phyloP scores from a whole-genome alignment of 2,113 vertebrate species.

The Paraplagusia blochii region DNA sequence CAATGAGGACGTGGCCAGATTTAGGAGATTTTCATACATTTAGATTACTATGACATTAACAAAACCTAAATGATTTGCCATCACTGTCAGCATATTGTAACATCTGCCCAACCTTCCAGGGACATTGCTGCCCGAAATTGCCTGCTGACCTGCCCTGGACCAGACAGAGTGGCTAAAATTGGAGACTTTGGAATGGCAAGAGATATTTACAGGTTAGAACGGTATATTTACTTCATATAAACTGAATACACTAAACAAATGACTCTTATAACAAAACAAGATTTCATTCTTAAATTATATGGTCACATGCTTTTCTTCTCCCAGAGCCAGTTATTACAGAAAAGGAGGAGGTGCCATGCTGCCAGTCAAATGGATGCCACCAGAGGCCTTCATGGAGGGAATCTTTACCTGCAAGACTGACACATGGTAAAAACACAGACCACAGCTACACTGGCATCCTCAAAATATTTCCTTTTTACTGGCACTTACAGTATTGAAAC shows the following conservation, averaged over 20 bases:
- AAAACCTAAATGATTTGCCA: background rate
- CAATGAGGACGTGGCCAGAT: no score
- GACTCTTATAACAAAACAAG: no score
- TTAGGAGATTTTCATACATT: no score
- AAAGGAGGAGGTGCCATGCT: constrained; percentile 88
- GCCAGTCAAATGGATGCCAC: constrained; percentile 93
- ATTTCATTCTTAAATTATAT: no score
- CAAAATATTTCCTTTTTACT: background rate
- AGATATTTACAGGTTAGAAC: constrained; percentile 85
- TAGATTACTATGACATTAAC: no score
- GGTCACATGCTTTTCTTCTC: background rate
- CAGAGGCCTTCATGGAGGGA: constrained; percentile 91
- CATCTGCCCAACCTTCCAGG: constrained; percentile 60
- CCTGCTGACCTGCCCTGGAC: constrained; percentile 83
- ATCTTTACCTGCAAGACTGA: constrained; percentile 96
- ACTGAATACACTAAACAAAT: no score
- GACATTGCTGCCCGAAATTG: constrained; percentile 93
- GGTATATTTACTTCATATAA: background rate
- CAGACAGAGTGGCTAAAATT: constrained; percentile 85
- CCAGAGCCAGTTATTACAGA: constrained; percentile 89
- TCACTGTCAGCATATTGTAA: constrained; percentile 1
- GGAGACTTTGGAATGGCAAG: constrained; percentile 94
- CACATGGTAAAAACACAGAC: constrained; percentile 78
- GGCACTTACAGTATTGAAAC: background rate
- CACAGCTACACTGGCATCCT: background rate